Evolutionary conservation across 2,797 vertebrate species (phyloP).

Genomic region (Masticophis lateralis): DNA sequence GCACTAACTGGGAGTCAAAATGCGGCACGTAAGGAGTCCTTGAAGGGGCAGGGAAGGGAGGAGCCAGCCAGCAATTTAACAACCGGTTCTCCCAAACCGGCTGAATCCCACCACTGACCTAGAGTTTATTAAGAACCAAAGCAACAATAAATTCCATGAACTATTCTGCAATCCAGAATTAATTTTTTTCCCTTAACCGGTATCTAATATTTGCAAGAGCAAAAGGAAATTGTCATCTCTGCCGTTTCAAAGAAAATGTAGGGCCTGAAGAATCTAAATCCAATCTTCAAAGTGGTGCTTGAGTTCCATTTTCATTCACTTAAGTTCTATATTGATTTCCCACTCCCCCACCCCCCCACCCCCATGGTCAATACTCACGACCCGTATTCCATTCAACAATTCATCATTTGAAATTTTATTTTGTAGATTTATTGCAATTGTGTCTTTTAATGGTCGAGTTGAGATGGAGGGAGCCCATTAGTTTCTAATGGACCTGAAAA

Average conservation of each 20-base stretch:
- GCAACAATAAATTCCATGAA: not conserved
- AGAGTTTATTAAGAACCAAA: not conserved
- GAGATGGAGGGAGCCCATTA: not conserved
- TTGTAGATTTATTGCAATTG: not conserved
- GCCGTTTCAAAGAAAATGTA: not conserved
- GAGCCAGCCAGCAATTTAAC: too few relatives aligned
- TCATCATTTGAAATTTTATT: not conserved
- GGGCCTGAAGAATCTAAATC: not conserved
- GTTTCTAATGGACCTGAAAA: not conserved
- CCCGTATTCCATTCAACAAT: not conserved
- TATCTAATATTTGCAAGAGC: not conserved
- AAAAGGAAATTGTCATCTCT: not conserved
- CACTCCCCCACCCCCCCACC: too few relatives aligned
- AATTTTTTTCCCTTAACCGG: not conserved
- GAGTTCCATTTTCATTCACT: not conserved
- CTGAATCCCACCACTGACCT: not conserved
- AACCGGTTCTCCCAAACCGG: too few relatives aligned
- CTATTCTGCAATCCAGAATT: not conserved
- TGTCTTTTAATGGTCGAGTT: not conserved
- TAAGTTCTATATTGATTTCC: not conserved
- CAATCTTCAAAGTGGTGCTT: not conserved
- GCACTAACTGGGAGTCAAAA: too few relatives aligned
- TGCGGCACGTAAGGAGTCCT: too few relatives aligned
- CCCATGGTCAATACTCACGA: not conserved
- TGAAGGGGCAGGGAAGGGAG: too few relatives aligned